These are phyloP conservation scores for Galaxias olidus DNA, from an alignment of 2,797 vertebrate genomes.

Conservation along the genomic window DNA sequence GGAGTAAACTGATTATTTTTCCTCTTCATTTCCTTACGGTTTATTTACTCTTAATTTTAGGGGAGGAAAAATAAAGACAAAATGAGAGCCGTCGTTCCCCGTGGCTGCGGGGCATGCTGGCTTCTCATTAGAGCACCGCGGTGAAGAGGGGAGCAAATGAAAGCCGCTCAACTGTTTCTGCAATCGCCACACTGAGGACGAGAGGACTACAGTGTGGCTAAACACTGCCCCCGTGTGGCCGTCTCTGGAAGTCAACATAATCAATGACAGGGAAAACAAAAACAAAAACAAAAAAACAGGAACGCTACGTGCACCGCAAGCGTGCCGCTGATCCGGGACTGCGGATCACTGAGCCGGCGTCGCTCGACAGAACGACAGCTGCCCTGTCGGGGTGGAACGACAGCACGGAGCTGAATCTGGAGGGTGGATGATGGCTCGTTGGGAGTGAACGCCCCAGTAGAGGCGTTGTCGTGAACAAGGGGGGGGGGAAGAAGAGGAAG, in stretches of 20 bases:
- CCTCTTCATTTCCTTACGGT: slow-evolving; percentile 68
- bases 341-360: too few relatives aligned
- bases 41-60: slow-evolving; percentile 72
- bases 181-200: too few relatives aligned
- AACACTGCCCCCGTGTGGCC: slow-evolving; percentile 69
- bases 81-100: slow-evolving; percentile 65
- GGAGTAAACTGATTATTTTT: slow-evolving; percentile 68
- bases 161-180: slow-evolving; percentile 42
- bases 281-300: too few relatives aligned
- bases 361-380: too few relatives aligned
- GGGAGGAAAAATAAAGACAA: background rate
- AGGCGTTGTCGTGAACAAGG: slow-evolving; percentile 11
- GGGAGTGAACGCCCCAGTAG: slow-evolving; percentile 5
- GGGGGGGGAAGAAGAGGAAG: slow-evolving; percentile 1
- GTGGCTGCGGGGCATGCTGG: slow-evolving; percentile 45
- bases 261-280: too few relatives aligned
- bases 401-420: too few relatives aligned
- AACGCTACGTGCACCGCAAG: too few relatives aligned
- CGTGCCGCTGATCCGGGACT: too few relatives aligned
- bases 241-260: background rate
- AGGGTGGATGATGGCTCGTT: background rate
- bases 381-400: too few relatives aligned
- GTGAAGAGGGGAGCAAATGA: slow-evolving; percentile 65
- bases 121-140: slow-evolving; percentile 67
- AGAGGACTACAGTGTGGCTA: slow-evolving; percentile 26